phyloP scores from a whole-genome alignment of 1,140 invertebrate genomes.

The Cyclargus thomasi region DNA sequence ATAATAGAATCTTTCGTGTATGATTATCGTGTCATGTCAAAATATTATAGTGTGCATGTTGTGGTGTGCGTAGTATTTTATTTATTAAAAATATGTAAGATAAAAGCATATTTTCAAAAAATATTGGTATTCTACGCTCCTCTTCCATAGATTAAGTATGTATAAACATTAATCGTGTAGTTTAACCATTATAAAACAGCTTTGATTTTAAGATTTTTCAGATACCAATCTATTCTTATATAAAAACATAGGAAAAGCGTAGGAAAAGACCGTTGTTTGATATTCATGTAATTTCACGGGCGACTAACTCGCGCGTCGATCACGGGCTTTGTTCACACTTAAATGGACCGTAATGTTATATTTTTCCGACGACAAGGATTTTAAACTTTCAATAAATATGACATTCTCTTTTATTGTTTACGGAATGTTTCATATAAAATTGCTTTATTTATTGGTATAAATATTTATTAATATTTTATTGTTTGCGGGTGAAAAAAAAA shows the following conservation, averaged over 20 bases:
- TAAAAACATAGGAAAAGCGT: neutral
- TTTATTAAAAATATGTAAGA: too few relatives aligned
- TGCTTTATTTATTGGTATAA: neutral
- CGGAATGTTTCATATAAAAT: neutral
- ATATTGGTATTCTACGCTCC: too few relatives aligned
- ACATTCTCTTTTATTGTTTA: neutral
- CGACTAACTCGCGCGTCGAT: neutral
- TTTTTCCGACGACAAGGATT: neutral
- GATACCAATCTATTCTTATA: neutral
- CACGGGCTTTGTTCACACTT: constrained; percentile 9
- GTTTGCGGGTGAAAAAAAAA: too few relatives aligned
- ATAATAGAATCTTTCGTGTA: too few relatives aligned
- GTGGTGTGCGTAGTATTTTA: too few relatives aligned
- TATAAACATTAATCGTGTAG: too few relatives aligned
- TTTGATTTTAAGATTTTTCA: neutral
- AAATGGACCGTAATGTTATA: neutral
- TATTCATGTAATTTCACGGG: constrained; percentile 4
- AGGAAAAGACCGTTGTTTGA: neutral
- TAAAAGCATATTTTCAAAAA: too few relatives aligned
- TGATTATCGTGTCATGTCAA: too few relatives aligned
- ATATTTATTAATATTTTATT: too few relatives aligned
- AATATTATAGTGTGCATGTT: too few relatives aligned
- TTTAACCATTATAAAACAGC: too few relatives aligned
- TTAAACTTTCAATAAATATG: neutral
- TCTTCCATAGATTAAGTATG: too few relatives aligned